Conservation (phyloP, 2,797 vertebrate species). For the Alauda arvensis region DNA sequence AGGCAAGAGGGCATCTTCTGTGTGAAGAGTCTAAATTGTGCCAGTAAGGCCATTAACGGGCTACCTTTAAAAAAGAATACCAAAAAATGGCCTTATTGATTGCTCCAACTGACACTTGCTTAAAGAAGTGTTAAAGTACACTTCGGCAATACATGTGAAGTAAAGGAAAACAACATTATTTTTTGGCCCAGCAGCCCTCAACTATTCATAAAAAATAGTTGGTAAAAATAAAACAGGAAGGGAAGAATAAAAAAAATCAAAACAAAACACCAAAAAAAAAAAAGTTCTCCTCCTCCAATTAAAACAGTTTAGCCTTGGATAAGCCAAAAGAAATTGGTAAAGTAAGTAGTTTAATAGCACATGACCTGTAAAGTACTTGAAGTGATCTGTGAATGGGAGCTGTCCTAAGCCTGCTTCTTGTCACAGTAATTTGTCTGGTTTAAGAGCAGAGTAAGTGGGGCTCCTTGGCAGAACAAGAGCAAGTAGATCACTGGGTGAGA, state of each 20-base stretch:
- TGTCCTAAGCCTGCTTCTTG: constrained; percentile 33
- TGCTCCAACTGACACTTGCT: not conserved
- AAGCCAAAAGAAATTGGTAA: constrained; percentile 27
- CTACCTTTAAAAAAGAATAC: not conserved
- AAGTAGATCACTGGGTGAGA: constrained; percentile 32
- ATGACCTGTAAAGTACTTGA: constrained; percentile 28
- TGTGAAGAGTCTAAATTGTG: not conserved
- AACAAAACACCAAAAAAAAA: not conserved
- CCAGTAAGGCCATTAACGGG: not conserved
- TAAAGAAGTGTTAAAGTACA: not conserved
- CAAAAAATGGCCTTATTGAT: not conserved
- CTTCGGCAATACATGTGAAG: not conserved
- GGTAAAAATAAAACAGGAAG: not conserved
- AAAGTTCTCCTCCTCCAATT: not conserved
- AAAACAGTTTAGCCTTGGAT: constrained; percentile 33
- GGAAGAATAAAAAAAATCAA: not conserved
- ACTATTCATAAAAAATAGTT: not conserved
- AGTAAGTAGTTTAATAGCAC: constrained; percentile 40
- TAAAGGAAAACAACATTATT: not conserved
- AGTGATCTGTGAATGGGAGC: constrained; percentile 55
- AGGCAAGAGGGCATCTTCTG: not conserved
- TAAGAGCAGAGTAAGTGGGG: constrained; percentile 34
- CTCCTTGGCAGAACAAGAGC: constrained; percentile 13
- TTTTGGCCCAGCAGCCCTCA: not conserved
- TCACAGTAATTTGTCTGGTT: constrained; percentile 50